phyloP scores from a whole-genome alignment of 2,797 vertebrate genomes.

The Chrosomus eos region DNA sequence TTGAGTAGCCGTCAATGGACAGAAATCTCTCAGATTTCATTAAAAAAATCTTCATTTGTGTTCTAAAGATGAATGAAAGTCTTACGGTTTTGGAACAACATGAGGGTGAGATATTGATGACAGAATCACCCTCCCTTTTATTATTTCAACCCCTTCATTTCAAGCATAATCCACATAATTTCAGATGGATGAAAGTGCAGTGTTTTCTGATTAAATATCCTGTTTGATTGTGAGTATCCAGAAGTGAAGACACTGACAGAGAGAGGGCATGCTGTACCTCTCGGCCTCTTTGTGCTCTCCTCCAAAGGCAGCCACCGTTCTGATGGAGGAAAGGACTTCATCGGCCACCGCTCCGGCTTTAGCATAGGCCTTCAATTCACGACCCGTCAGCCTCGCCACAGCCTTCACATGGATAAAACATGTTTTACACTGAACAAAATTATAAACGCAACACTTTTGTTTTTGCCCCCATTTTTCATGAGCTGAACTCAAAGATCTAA shows the following conservation, averaged over 20 bases:
- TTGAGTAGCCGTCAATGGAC: not conserved
- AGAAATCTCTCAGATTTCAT: not conserved
- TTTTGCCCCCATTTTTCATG: too few species aligned
- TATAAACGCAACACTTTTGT: too few species aligned
- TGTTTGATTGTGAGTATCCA: not conserved
- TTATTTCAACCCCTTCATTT: not conserved
- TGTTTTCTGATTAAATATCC: not conserved
- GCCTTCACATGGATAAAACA: conserved; percentile 67
- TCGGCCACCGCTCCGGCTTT: conserved; percentile 83
- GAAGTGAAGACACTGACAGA: not conserved
- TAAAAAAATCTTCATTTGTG: not conserved
- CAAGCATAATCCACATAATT: not conserved
- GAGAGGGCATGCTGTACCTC: conserved; percentile 66
- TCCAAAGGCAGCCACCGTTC: conserved; percentile 83
- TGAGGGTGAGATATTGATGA: too few species aligned
- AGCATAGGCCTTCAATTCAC: conserved; percentile 79
- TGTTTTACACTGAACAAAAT: not conserved
- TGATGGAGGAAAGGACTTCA: conserved; percentile 81
- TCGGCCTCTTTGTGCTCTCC: conserved; percentile 79
- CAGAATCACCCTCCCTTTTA: not conserved
- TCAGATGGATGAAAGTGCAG: not conserved
- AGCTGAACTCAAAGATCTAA: too few species aligned
- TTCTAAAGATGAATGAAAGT: not conserved
- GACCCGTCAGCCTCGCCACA: conserved; percentile 75
- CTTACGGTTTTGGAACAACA: too few species aligned